Percentiles rank a stretch among this genome's conserved stretches.
Evolutionary conservation across 2,797 vertebrate genomes (phyloP).

Genomic region (Emys orbicularis): DNA sequence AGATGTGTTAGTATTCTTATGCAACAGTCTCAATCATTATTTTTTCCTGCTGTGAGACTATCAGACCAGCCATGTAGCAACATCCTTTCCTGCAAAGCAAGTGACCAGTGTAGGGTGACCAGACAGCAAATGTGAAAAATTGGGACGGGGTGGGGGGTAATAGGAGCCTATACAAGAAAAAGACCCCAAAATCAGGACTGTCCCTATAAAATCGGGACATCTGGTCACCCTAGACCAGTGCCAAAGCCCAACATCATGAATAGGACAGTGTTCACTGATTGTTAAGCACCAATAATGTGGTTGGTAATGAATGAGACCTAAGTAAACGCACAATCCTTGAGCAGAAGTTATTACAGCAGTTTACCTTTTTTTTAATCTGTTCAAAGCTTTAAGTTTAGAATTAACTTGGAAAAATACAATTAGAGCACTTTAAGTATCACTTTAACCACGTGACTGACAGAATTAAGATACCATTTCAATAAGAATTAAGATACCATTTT

Average conservation of each 20-base stretch:
- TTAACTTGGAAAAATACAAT: background rate
- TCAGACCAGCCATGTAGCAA: background rate
- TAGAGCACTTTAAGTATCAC: background rate
- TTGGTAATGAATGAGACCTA: background rate
- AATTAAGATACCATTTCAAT: background rate
- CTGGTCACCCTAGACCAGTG: background rate
- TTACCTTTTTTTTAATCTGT: background rate
- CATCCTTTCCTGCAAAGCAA: background rate
- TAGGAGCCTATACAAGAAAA: too few relatives aligned
- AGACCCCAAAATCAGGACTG: too few relatives aligned
- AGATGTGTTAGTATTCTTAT: background rate
- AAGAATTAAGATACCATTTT: background rate
- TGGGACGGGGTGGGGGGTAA: too few relatives aligned
- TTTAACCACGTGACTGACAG: background rate
- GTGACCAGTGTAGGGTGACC: background rate
- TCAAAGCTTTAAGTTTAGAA: background rate
- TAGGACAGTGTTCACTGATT: rapidly evolving
- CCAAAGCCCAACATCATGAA: background rate
- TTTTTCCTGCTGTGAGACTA: background rate
- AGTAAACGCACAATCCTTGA: background rate
- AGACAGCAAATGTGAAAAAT: too few relatives aligned
- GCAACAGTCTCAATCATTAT: background rate
- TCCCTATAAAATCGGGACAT: too few relatives aligned
- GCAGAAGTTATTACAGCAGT: background rate
- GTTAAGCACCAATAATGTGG: background rate